phyloP scores from a whole-genome alignment of 2,113 vertebrate genomes.

The Varanus komodoensis region DNA sequence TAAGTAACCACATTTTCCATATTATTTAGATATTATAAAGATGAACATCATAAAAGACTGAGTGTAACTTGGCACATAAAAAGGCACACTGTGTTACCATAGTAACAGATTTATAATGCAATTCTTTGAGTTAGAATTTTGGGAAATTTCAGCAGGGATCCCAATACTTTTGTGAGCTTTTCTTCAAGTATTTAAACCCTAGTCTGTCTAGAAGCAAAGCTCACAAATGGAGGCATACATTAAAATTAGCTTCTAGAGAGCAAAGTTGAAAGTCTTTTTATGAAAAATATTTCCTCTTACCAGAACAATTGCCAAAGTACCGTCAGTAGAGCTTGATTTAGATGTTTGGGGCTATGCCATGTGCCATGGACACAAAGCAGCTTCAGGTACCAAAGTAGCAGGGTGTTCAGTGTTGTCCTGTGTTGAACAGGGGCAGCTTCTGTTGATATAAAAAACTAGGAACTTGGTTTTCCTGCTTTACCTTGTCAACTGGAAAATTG shows the following conservation, averaged over 20 bases:
- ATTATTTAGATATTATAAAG: conserved; percentile 32
- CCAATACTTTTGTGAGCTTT: background rate
- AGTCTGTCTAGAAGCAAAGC: background rate
- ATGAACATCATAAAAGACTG: conserved; percentile 48
- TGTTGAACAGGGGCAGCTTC: background rate
- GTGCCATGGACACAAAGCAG: background rate
- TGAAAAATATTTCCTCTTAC: no score
- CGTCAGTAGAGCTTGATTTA: background rate
- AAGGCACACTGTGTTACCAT: conserved; percentile 50
- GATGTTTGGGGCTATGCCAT: background rate
- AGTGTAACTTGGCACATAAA: conserved; percentile 32
- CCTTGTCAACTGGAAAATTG: no score
- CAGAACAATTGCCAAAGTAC: background rate
- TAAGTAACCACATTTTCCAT: conserved; percentile 40
- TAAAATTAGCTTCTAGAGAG: background rate
- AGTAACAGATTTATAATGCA: conserved; percentile 53
- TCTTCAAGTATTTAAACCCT: background rate
- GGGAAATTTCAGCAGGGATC: conserved; percentile 51
- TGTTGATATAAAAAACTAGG: background rate
- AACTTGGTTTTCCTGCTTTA: background rate
- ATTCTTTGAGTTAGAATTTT: conserved; percentile 30
- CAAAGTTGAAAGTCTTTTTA: background rate
- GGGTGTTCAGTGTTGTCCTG: no score
- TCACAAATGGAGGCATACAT: conserved; percentile 20
- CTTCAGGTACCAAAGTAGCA: background rate